Percentiles rank a stretch among this genome's conserved stretches.
phyloP scores from a whole-genome alignment of 2,797 vertebrate species.

The Microctenopoma lineatum region DNA sequence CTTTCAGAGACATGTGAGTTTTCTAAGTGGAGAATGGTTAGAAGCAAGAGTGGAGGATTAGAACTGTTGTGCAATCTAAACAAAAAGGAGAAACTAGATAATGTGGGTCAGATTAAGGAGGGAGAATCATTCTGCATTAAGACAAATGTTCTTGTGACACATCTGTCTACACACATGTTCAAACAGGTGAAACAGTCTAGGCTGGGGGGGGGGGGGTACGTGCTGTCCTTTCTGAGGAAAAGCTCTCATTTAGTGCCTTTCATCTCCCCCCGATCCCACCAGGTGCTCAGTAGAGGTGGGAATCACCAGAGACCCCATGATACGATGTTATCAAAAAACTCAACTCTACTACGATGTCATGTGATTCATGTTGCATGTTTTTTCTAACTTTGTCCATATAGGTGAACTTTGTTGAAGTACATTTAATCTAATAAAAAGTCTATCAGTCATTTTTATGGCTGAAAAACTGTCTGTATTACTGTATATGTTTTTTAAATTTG shows the following conservation, averaged over 20 bases:
- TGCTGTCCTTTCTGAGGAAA: constrained; percentile 31
- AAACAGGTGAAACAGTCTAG: constrained; percentile 1
- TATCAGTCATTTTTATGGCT: too few species aligned
- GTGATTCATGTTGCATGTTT: too few species aligned
- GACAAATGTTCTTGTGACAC: neutral
- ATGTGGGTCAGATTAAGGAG: neutral
- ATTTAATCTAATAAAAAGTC: too few species aligned
- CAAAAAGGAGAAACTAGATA: neutral
- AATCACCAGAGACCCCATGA: too few species aligned
- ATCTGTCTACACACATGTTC: constrained; percentile 8
- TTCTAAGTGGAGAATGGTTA: constrained; percentile 50
- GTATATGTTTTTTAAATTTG: too few species aligned
- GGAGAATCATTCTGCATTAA: neutral
- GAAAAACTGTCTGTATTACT: too few species aligned
- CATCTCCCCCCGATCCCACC: too few species aligned
- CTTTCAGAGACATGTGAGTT: constrained; percentile 60
- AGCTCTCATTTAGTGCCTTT: neutral
- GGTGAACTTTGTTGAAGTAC: too few species aligned
- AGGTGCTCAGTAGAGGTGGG: too few species aligned
- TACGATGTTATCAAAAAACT: too few species aligned
- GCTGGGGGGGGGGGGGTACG: neutral
- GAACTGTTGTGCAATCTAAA: constrained; percentile 10
- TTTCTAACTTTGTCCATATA: too few species aligned
- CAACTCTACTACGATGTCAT: too few species aligned
- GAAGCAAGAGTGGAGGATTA: constrained; percentile 52